These are phyloP conservation scores for Anolis sagrei DNA, from an alignment of 2,113 vertebrate species.

Conservation along the genomic window DNA sequence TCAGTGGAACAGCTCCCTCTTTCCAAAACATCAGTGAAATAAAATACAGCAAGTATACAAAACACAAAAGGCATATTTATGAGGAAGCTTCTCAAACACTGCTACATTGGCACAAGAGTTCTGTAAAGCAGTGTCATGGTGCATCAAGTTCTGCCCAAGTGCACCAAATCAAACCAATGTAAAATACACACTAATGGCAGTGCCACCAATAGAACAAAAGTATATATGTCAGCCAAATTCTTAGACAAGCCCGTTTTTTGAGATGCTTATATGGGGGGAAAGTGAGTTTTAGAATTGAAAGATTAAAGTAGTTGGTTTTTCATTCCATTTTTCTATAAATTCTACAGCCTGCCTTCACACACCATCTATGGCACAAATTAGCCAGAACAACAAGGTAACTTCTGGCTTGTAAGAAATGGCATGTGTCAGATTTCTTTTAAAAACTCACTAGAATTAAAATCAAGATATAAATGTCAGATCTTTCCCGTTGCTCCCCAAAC, in stretches of 20 bases:
- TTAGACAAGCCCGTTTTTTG: no score
- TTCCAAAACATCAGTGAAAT: not conserved
- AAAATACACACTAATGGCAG: no score
- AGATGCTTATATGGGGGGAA: no score
- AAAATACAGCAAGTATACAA: not conserved
- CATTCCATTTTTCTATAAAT: not conserved
- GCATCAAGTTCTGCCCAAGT: not conserved
- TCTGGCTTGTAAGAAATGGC: not conserved
- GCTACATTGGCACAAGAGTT: not conserved
- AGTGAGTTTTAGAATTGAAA: no score
- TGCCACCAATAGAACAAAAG: no score
- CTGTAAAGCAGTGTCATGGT: not conserved
- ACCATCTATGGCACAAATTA: not conserved
- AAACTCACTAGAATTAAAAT: constrained; percentile 29
- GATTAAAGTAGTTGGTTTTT: not conserved
- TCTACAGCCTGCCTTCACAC: not conserved
- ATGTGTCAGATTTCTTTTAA: not conserved
- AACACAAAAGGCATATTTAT: not conserved
- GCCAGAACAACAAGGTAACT: not conserved
- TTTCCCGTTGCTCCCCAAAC: constrained; percentile 16
- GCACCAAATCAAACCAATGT: not conserved
- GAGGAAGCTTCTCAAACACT: not conserved
- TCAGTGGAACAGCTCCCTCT: not conserved
- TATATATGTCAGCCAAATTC: no score
- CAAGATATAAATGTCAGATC: constrained; percentile 26